phyloP scores from a whole-genome alignment of 2,888 invertebrate species.

The Heliconius hortense region DNA sequence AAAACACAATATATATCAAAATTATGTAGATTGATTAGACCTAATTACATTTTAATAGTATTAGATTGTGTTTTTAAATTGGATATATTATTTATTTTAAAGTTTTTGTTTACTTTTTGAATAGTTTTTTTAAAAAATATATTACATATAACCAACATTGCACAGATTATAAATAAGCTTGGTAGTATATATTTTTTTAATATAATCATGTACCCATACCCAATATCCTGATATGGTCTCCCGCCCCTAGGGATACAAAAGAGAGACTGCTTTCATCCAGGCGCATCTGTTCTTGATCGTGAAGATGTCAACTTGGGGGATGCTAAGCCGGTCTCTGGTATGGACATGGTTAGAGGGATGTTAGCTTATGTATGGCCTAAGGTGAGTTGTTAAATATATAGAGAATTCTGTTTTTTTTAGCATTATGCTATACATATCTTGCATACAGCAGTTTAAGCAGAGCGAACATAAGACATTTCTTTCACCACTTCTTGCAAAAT shows the following conservation, averaged over 20 bases:
- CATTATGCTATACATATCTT: neutral
- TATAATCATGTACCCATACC: slow-evolving; percentile 41
- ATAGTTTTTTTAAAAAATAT: neutral
- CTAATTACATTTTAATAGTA: neutral
- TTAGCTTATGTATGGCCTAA: slow-evolving; percentile 97
- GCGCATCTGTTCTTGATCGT: slow-evolving; percentile 86
- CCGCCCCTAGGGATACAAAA: slow-evolving; percentile 80
- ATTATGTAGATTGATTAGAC: neutral
- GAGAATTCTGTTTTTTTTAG: neutral
- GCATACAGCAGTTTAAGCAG: no score
- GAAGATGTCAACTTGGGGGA: slow-evolving; percentile 84
- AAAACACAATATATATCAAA: neutral
- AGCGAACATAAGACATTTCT: no score
- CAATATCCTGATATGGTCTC: slow-evolving; percentile 52
- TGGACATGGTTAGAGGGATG: slow-evolving; percentile 94
- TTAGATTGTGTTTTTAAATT: neutral
- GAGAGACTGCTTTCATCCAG: slow-evolving; percentile 96
- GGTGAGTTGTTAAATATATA: slow-evolving; percentile 69
- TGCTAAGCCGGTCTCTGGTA: slow-evolving; percentile 84
- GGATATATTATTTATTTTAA: neutral
- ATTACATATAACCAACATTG: neutral
- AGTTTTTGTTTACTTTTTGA: neutral
- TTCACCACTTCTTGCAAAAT: no score
- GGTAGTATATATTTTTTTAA: neutral
- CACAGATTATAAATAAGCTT: neutral